phyloP scores from a whole-genome alignment of 1,140 invertebrate species.

The Pseudomyrmex dendroicus region DNA sequence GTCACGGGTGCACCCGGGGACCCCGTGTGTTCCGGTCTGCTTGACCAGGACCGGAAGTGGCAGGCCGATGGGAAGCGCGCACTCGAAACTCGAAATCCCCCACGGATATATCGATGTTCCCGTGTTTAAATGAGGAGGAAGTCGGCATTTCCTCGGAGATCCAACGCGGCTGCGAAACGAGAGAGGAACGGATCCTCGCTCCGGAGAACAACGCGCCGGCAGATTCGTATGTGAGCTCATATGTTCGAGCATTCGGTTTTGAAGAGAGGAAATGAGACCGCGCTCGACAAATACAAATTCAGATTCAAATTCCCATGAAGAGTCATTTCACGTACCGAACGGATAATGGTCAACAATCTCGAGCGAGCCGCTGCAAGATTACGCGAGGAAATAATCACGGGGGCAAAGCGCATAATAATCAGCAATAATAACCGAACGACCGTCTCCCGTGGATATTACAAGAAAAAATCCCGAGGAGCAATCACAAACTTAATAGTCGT shows the following conservation, averaged over 20 bases:
- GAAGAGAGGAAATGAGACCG: not conserved
- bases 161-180: constrained; percentile 39
- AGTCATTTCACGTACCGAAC: not conserved
- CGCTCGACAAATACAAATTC: not conserved
- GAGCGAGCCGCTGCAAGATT: not conserved
- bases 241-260: not conserved
- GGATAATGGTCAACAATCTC: not conserved
- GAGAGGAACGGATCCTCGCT: constrained; percentile 71
- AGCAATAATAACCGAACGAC: constrained; percentile 12
- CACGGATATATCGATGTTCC: constrained; percentile 66
- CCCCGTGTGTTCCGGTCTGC: constrained; percentile 77
- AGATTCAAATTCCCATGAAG: not conserved
- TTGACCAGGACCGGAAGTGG: constrained; percentile 76
- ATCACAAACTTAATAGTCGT: constrained; percentile 76
- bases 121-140: constrained; percentile 66
- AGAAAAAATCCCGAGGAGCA: constrained; percentile 74
- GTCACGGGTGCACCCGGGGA: constrained; percentile 68
- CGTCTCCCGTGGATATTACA: not conserved
- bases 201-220: not conserved
- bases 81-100: constrained; percentile 67
- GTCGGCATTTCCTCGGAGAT: constrained; percentile 56
- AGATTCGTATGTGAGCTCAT: not conserved
- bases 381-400: not conserved
- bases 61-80: constrained; percentile 63
- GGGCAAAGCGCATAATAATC: constrained; percentile 12